Percentiles rank a stretch among this genome's conserved stretches.
These are phyloP conservation scores for Dione juno DNA, from an alignment of 2,888 invertebrate genomes.

Conservation along the genomic window DNA sequence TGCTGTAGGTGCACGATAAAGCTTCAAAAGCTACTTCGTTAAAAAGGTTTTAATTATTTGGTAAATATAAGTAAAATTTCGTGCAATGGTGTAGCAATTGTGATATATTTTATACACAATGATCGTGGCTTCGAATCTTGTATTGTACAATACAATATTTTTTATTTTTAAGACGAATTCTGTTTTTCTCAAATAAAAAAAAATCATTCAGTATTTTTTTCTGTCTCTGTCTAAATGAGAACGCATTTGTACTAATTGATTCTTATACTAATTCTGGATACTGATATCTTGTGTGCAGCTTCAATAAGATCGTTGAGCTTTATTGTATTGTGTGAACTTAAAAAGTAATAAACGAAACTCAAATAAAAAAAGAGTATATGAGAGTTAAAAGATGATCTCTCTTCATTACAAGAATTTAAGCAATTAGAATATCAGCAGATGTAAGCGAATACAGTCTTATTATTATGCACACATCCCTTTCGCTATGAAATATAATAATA, in stretches of 20 bases:
- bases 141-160: too few relatives aligned
- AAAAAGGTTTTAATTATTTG: constrained; percentile 13
- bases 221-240: too few relatives aligned
- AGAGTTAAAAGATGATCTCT: background rate
- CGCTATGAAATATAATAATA: background rate
- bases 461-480: background rate
- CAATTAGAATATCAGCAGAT: background rate
- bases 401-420: constrained; percentile 4
- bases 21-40: constrained; percentile 14
- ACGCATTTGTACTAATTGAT: too few relatives aligned
- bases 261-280: too few relatives aligned
- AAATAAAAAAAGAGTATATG: background rate
- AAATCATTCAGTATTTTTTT: too few relatives aligned
- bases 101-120: background rate
- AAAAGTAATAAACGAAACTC: constrained; percentile 2
- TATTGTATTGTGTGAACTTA: constrained; percentile 1
- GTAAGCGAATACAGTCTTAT: background rate
- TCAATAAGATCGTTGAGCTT: background rate
- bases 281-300: too few relatives aligned
- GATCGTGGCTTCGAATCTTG: too few relatives aligned
- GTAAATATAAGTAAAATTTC: constrained; percentile 1
- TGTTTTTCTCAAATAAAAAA: too few relatives aligned
- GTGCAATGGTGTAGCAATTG: background rate
- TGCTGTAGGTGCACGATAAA: constrained; percentile 14
- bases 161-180: too few relatives aligned